Base-by-base conservation (phyloP, 2,888 invertebrate genomes). In the Ischnus inquisitorius region DNA sequence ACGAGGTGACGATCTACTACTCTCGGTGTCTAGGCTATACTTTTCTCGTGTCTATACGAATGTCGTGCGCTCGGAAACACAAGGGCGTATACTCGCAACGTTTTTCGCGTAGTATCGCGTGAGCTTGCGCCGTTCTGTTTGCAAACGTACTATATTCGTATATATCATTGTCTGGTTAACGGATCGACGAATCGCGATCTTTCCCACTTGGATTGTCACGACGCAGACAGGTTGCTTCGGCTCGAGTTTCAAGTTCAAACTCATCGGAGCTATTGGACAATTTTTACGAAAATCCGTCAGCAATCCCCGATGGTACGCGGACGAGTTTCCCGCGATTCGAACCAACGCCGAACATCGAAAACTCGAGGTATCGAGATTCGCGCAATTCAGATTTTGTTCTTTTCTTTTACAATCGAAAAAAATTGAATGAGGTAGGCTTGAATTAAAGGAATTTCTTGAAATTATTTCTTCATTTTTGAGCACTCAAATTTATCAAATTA, bases 181-280 rank as follows among this genome's bases (percentile, higher is more conserved):
- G 62, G 39, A 64, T 39, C 22, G 34, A 19, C 10, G 64, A 3
- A 75, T 64, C 64, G 64, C n/a, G 48, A 19, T n/a, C 16, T 48
- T 46, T 34, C 34, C 28, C 8, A 2, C 25, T 43, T 62, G 62
- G 39, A 8, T 75, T n/a, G 46, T 14, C 19, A 43, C 48, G 41
- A 25, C 71, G 46, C 62, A 88, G 87, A 67, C 67, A 76, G 79
- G 83, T 67, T 89, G 87, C 62, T 87, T 67, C 67, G 71, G 79
- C 2, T 67, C 68, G 4, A 75, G 62, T 19, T 75, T 84, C 8
- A 34, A 60, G 3, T 64, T 89, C 10, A 87, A 87, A 67, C 69
- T 91, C n/a, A 85, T 92, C 5, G 92, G 92, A 4, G 89, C 89
- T 0, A 75, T 92, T 28, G 62, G 74, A 3, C 85, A 90, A 39